These are phyloP conservation scores for Phaethornis superciliosus DNA, from an alignment of 2,113 vertebrate genomes.

Conservation along the genomic window DNA sequence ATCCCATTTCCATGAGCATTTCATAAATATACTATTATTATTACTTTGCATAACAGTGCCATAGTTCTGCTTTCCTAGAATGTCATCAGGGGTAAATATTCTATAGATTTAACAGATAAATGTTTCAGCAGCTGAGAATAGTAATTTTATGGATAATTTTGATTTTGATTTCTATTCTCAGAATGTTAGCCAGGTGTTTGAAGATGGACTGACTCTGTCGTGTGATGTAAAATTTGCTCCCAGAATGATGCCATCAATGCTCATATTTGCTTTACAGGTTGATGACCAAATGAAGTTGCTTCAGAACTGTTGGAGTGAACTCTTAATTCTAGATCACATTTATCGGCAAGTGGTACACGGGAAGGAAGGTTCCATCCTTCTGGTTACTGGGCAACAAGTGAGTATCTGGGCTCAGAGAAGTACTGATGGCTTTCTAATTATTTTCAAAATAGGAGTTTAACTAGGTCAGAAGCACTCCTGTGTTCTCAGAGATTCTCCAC, in stretches of 20 bases:
- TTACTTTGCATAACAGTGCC: neutral
- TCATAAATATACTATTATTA: neutral
- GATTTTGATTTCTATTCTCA: neutral
- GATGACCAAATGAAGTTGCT: slow-evolving; percentile 99
- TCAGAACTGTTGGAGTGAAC: slow-evolving; percentile 99
- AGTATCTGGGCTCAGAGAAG: slow-evolving; percentile 52
- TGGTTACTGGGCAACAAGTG: slow-evolving; percentile 98
- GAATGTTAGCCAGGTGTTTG: neutral
- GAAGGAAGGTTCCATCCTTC: slow-evolving; percentile 94
- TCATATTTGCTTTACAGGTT: slow-evolving; percentile 79
- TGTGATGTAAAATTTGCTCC: neutral
- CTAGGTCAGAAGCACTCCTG: slow-evolving; percentile 53
- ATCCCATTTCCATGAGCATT: neutral
- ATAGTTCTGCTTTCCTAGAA: neutral
- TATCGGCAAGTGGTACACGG: slow-evolving; percentile 96
- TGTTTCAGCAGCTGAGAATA: neutral
- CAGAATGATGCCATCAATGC: neutral
- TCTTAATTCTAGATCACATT: slow-evolving; percentile 96
- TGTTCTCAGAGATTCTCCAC: slow-evolving; percentile 21
- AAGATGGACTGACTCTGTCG: neutral
- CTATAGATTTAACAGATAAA: neutral
- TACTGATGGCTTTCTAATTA: slow-evolving; percentile 33
- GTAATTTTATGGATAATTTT: neutral
- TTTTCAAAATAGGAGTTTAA: slow-evolving; percentile 40
- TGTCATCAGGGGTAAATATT: neutral